Evolutionary conservation across 2,888 invertebrate species (phyloP), one percentile per base, ranked within the genome.

Genomic region (Lepeophtheirus nordmannii): DNA sequence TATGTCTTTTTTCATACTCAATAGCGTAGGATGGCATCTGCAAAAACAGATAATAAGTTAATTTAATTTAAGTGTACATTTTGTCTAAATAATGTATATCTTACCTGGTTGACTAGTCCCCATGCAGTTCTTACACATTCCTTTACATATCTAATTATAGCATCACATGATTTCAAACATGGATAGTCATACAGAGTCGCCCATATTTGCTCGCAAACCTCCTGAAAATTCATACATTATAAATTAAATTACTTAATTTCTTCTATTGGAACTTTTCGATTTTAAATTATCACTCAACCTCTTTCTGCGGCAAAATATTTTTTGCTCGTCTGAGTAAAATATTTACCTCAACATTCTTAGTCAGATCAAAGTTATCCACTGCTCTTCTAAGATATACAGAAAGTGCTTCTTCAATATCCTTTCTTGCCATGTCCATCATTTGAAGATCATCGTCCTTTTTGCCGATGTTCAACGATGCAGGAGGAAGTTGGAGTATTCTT

Each of bases 121-220:
- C 93, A 94, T 5, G 90, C 87, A n/a, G 89, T 81, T 68, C 86
- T 81, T 57, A 90, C 88, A 68, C 89, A 86, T 56, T 86, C 85
- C 39, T 84, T 81, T 65, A 89, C 86, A 75, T 89, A 90, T 71
- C 84, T 83, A 72, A 84, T 82, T 67, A 94, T 80, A 38, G 86
- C 84, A 1, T 81, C 80, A 74, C 90, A 92, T 0, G 81, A 78
- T 70, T 85, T 85, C 72, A 96, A 80, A 74, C 89, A 87, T 40
- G 91, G 89, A 77, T 93, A 96, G 78, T 94, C 94, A 73, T 89
- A 89, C 20, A 96, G 80, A 0, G 93, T 93, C 70, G 85, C 85
- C 76, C 89, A 84, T 69, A 96, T 84, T 80, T 89, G 83, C 39
- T 77, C 75, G 69, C 80, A 78, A 1, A 82, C 82, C 71, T 82